These are phyloP conservation scores for Pampus argenteus DNA, from an alignment of 2,797 vertebrate species.

Conservation along the genomic window DNA sequence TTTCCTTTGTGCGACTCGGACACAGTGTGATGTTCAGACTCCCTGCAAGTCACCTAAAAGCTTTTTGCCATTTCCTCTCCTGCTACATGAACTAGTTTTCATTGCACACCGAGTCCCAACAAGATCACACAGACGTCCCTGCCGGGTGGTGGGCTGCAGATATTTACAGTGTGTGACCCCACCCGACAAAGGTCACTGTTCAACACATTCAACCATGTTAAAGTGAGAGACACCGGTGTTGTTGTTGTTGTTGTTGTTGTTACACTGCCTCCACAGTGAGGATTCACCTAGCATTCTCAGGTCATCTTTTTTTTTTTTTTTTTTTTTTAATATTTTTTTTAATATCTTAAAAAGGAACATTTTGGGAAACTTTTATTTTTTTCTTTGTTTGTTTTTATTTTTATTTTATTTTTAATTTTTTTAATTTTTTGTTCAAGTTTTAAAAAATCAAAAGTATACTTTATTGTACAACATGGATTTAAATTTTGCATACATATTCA, in stretches of 20 bases:
- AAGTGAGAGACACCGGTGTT: not conserved
- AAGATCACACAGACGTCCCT: constrained; percentile 35
- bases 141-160: constrained; percentile 32
- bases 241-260: not conserved
- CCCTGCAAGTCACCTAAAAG: constrained; percentile 65
- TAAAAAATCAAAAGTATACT: no score
- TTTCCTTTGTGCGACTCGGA: constrained; percentile 55
- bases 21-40: constrained; percentile 46
- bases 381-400: no score
- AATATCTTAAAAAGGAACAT: no score
- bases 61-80: constrained; percentile 68
- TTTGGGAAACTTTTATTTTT: not conserved
- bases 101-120: constrained; percentile 8
- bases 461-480: no score
- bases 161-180: constrained; percentile 42
- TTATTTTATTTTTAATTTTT: no score
- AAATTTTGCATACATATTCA: no score
- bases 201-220: not conserved
- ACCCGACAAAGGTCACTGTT: constrained; percentile 36
- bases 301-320: no score
- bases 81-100: constrained; percentile 25
- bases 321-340: no score
- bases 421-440: not conserved
- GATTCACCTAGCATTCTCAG: not conserved
- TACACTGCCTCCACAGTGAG: not conserved